These are phyloP conservation scores for Umimayanthus kanabou DNA, from an alignment of 92 coral and sea anemone species.

Conservation along the genomic window DNA sequence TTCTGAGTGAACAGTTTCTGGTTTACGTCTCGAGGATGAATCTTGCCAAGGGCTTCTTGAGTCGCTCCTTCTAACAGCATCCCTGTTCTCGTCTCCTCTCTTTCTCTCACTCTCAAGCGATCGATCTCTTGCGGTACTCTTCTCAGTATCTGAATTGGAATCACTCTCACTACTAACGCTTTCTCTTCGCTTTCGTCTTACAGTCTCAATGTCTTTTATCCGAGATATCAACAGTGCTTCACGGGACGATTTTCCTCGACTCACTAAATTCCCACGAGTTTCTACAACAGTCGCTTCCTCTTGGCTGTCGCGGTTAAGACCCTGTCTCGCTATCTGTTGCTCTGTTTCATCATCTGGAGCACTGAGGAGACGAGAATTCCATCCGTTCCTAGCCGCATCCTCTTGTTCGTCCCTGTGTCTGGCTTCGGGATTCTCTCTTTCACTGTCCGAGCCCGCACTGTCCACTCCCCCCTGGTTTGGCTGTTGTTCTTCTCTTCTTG, in stretches of 20 bases:
- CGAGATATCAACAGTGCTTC: not conserved
- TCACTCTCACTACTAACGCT: not conserved
- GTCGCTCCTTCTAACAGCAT: not conserved
- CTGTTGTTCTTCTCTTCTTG: not conserved
- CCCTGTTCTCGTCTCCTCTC: not conserved
- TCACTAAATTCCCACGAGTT: not conserved
- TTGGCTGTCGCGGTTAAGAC: not conserved
- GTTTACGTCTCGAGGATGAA: not conserved
- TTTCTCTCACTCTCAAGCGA: not conserved
- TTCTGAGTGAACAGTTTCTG: constrained; percentile 12
- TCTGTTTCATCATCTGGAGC: not conserved
- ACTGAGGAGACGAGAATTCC: constrained; percentile 2
- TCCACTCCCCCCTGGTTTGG: not conserved
- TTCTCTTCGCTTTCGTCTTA: not conserved
- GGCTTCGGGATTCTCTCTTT: not conserved
- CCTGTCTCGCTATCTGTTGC: not conserved
- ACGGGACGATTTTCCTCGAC: not conserved
- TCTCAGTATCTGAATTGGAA: not conserved
- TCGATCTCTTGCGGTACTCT: not conserved
- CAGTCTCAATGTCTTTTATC: not conserved
- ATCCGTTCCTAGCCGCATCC: not conserved
- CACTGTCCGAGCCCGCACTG: not conserved
- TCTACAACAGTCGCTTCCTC: not conserved
- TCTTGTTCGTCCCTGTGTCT: constrained; percentile 1
- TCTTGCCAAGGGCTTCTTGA: constrained; percentile 5